phyloP scores from a whole-genome alignment of 2,888 invertebrate species.

The Drosophila imparisetae region DNA sequence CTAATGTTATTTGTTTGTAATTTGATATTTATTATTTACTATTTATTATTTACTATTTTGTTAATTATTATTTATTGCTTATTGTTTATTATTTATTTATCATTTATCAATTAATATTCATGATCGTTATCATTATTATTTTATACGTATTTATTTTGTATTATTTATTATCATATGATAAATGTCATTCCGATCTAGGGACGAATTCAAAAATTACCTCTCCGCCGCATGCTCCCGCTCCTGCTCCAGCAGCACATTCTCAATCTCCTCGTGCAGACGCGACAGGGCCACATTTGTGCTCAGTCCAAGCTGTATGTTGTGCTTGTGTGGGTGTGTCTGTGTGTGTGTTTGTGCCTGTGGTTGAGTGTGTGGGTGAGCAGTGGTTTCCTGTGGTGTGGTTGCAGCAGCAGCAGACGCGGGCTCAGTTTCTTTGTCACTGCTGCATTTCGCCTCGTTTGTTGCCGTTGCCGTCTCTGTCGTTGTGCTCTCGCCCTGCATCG shows the following conservation, averaged over 20 bases:
- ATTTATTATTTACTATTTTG: background rate
- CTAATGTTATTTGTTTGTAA: background rate
- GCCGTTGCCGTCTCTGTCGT: constrained; percentile 10
- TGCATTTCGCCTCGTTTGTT: constrained; percentile 25
- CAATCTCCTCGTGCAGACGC: constrained; percentile 90
- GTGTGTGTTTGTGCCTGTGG: constrained; percentile 1
- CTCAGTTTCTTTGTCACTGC: constrained; percentile 39
- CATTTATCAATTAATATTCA: background rate
- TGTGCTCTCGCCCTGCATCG: constrained; percentile 31
- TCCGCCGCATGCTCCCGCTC: constrained; percentile 87
- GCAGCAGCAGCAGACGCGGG: constrained; percentile 23
- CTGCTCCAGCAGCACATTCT: constrained; percentile 87
- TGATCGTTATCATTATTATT: background rate
- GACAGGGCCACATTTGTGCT: constrained; percentile 88
- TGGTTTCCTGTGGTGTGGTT: constrained; percentile 30
- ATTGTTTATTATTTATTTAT: background rate
- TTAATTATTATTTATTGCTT: background rate
- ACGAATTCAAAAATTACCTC: constrained; percentile 81
- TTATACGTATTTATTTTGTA: background rate
- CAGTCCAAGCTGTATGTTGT: constrained; percentile 48
- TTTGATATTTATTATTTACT: background rate
- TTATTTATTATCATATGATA: background rate
- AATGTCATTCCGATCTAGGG: background rate
- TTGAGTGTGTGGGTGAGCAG: constrained; percentile 6
- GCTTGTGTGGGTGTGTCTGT: constrained; percentile 28